phyloP scores from a whole-genome alignment of 2,113 vertebrate genomes.

The Pituophis catenifer region DNA sequence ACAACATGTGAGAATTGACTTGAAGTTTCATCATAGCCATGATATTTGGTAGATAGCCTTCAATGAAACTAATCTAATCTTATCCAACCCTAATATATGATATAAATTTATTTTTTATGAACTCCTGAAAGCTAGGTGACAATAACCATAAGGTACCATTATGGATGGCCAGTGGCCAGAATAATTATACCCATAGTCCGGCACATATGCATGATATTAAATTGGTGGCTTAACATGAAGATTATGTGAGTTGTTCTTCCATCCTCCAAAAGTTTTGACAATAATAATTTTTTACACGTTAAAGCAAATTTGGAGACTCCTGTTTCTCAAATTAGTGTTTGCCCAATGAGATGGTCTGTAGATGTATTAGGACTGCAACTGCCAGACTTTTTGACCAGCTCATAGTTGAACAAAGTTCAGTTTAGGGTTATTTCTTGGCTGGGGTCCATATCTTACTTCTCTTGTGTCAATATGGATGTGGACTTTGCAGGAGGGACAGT shows the following conservation, averaged over 20 bases:
- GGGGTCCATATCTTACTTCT: not conserved
- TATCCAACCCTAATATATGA: not conserved
- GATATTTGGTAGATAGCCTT: not conserved
- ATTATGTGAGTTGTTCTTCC: not conserved
- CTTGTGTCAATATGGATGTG: not conserved
- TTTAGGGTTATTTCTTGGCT: not conserved
- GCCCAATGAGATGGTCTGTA: not conserved
- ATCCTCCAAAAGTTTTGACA: not conserved
- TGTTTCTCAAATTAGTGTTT: not conserved
- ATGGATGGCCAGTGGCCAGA: not conserved
- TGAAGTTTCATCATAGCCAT: not conserved
- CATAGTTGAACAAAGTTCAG: not conserved
- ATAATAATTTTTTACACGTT: not conserved
- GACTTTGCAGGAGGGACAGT: not conserved
- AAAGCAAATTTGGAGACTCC: not conserved
- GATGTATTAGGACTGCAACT: not conserved
- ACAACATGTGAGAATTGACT: not conserved
- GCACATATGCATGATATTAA: not conserved
- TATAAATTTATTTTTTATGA: not conserved
- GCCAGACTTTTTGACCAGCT: not conserved
- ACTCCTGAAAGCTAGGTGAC: not conserved
- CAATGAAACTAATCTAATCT: not conserved
- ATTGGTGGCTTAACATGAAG: not conserved
- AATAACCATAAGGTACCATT: not conserved
- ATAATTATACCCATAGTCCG: not conserved